Evolutionary conservation across 2,888 invertebrate species (phyloP), one percentile per base, ranked within the genome.

Genomic region (Cancer borealis): DNA sequence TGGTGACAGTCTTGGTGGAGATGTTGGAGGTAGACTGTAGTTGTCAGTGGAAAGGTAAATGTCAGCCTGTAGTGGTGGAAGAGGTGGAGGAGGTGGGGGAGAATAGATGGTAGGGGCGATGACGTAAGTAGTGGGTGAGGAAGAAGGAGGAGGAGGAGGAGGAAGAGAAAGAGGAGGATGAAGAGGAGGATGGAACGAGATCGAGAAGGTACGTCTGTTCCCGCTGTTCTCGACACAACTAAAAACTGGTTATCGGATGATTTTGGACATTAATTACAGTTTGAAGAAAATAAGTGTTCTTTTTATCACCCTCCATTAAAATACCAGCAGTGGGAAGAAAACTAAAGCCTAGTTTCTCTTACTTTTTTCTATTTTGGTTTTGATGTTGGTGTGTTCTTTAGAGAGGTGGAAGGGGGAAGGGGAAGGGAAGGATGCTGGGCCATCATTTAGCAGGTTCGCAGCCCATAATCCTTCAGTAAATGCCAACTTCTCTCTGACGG

Each of bases 181-280:
- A 79, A 12, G 79, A 30, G 30, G 79, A 30, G 79, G 30, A 79
- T 26, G 30, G 79, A 79, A 79, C 30, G 12, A 79, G 79, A 79
- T 79, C 3, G 79, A 79, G 79, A 30, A 17, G 26, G 12, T 30
- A 79, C 79, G 30, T 79, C 30, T 79, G 30, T 30, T 79, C 79
- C 79, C 30, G 79, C 30, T 79, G 30, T 79, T 79, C 30, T 79
- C 30, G 79, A 30, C 79, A 30, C 79, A 79, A 79, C 30, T 79
- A 30, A 79, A 66, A 79, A 79, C 79, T 79, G 79, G 79, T 30
- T 79, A 79, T 79, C 79, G 79, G 79, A 79, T 79, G 30, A 30
- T 79, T 79, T 79, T 30, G 79, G 79, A 79, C 79, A 30, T 30
- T 79, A 79, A 79, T 79, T 79, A 79, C 79, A 79, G 30, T 30